Conservation (phyloP, 1,140 invertebrate genomes). For the Musca vetustissima region DNA sequence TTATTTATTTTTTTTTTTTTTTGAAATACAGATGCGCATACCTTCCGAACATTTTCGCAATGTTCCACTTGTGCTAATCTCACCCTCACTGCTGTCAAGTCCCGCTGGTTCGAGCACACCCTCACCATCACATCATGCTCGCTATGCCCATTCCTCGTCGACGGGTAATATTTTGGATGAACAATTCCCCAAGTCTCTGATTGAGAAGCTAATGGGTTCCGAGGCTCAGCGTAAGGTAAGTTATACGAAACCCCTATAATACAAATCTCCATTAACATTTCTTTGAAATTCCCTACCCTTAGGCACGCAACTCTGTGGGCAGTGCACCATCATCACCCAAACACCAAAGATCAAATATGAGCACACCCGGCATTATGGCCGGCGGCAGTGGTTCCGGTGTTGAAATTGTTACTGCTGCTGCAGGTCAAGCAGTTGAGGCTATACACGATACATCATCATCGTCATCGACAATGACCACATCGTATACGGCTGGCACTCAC, state of each 20-base stretch:
- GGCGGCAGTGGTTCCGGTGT: constrained; percentile 12
- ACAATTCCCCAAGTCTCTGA: constrained; percentile 66
- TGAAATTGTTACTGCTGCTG: constrained; percentile 12
- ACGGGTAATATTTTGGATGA: constrained; percentile 54
- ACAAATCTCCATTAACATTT: not conserved
- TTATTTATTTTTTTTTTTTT: no score
- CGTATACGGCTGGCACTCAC: constrained; percentile 14
- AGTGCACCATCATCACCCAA: constrained; percentile 70
- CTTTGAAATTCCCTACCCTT: not conserved
- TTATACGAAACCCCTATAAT: not conserved
- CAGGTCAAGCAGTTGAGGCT: constrained; percentile 48
- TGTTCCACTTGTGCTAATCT: constrained; percentile 88
- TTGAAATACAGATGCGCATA: constrained; percentile 80
- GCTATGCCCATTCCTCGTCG: constrained; percentile 48
- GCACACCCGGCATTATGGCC: constrained; percentile 49
- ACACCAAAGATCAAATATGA: constrained; percentile 57
- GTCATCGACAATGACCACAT: constrained; percentile 38
- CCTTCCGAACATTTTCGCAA: constrained; percentile 94
- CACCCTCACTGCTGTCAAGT: constrained; percentile 76
- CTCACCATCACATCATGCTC: constrained; percentile 51
- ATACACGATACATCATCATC: constrained; percentile 46
- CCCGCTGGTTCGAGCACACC: constrained; percentile 59
- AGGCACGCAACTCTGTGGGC: constrained; percentile 57
- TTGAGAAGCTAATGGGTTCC: constrained; percentile 63
- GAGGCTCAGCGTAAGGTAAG: constrained; percentile 55